Conservation (phyloP, 2,888 invertebrate species). For the Cephus spinipes region DNA sequence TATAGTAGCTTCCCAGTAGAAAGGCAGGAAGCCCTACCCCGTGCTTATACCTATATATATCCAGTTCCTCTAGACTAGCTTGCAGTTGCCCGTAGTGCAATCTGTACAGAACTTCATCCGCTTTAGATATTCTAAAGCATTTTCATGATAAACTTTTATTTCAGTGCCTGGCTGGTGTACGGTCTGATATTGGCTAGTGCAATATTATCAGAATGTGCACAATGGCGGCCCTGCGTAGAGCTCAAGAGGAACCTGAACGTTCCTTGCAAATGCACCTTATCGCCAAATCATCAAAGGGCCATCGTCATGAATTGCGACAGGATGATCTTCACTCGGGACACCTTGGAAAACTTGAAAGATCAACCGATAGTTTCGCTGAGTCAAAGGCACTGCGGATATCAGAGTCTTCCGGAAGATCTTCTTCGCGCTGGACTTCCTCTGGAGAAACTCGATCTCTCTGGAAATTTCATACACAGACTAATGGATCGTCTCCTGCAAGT, state of each 20-base stretch:
- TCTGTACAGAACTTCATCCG: neutral
- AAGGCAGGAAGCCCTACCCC: constrained; percentile 27
- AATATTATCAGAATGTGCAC: constrained; percentile 12
- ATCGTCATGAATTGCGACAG: constrained; percentile 86
- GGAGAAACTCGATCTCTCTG: constrained; percentile 83
- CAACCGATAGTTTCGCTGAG: constrained; percentile 85
- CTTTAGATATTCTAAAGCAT: neutral
- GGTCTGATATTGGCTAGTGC: neutral
- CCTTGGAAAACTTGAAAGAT: constrained; percentile 80
- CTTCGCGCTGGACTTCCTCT: constrained; percentile 73
- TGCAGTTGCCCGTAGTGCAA: constrained; percentile 10
- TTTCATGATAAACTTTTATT: neutral
- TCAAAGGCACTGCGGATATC: constrained; percentile 84
- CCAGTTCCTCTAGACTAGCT: constrained; percentile 10
- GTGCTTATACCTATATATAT: constrained; percentile 9
- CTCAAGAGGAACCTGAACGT: constrained; percentile 80
- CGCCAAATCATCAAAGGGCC: constrained; percentile 63
- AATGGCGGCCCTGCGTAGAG: constrained; percentile 82
- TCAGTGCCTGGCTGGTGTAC: neutral
- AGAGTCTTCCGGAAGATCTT: constrained; percentile 74
- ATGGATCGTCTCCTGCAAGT: constrained; percentile 81
- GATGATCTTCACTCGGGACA: constrained; percentile 84
- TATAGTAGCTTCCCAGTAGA: constrained; percentile 10
- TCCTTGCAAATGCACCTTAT: constrained; percentile 74
- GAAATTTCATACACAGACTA: constrained; percentile 82